These are phyloP conservation scores for Ochropacha duplaris DNA, from an alignment of 2,888 invertebrate genomes.

Conservation along the genomic window DNA sequence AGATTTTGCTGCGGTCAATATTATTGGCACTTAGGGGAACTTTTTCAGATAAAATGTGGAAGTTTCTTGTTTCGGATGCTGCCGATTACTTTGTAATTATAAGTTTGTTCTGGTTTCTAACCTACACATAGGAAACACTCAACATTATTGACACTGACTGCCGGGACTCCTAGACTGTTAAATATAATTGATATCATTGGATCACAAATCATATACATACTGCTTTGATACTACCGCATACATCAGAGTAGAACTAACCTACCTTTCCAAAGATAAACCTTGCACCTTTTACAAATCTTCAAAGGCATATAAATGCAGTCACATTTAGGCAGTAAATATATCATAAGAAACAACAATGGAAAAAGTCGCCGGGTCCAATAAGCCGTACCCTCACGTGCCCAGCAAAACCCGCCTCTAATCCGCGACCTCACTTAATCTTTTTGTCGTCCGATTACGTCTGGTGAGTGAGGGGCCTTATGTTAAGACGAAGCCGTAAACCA, in stretches of 20 bases:
- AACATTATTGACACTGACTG: too few species aligned
- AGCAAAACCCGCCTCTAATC: slow-evolving; percentile 30
- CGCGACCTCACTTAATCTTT: slow-evolving; percentile 50
- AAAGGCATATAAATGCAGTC: too few species aligned
- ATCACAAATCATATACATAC: too few species aligned
- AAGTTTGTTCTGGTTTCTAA: not conserved
- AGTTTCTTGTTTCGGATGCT: slow-evolving; percentile 7
- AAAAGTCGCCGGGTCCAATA: slow-evolving; percentile 1
- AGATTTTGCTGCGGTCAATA: slow-evolving; percentile 25
- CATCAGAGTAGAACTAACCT: not conserved
- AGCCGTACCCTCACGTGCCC: not conserved
- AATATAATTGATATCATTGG: too few species aligned
- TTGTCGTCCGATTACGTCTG: slow-evolving; percentile 32
- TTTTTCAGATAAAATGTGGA: slow-evolving; percentile 18
- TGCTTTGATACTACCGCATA: too few species aligned
- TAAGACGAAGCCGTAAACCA: slow-evolving; percentile 8
- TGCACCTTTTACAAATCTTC: not conserved
- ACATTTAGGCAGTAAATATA: slow-evolving; percentile 1
- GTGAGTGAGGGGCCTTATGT: slow-evolving; percentile 33
- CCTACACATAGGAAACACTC: too few species aligned
- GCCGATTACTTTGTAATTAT: not conserved
- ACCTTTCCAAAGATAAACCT: not conserved
- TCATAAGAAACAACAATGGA: slow-evolving; percentile 3
- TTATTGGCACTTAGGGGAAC: slow-evolving; percentile 16
- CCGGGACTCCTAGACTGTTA: too few species aligned